Conservation (phyloP, 2,888 invertebrate genomes). For the Petrolisthes manimaculis region DNA sequence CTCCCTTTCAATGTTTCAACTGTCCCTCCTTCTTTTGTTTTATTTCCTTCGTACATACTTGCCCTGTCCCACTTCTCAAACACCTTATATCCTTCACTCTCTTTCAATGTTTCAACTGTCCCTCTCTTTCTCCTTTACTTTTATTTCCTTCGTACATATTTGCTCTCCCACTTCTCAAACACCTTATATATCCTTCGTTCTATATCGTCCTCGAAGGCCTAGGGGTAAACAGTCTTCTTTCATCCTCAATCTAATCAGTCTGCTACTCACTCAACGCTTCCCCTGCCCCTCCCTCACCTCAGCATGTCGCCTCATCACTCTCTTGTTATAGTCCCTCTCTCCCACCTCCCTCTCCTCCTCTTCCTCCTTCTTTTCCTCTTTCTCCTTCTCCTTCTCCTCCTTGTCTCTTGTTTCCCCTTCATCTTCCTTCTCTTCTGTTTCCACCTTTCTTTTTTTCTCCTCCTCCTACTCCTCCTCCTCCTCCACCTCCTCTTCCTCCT, state of each 20-base stretch:
- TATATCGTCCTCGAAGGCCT: no score
- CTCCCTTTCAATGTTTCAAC: no score
- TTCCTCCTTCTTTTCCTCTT: not conserved
- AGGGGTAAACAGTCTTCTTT: no score
- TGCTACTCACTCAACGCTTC: not conserved
- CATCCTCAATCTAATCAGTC: not conserved
- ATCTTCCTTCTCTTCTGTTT: not conserved
- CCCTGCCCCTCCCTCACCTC: not conserved
- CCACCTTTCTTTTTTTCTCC: no score
- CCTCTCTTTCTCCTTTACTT: conserved; percentile 9
- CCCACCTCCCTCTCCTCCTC: not conserved
- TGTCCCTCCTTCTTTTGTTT: not conserved
- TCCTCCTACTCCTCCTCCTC: no score
- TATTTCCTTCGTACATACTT: conserved; percentile 19
- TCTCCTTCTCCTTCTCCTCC: not conserved
- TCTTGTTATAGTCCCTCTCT: not conserved
- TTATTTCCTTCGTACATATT: conserved; percentile 15
- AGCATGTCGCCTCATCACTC: not conserved
- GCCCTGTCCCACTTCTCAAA: conserved; percentile 6
- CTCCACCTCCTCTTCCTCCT: no score
- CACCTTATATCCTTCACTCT: no score
- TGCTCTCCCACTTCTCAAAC: conserved; percentile 8
- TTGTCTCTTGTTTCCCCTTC: not conserved
- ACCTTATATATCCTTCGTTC: no score
- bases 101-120: no score